A percentile compares a stretch with the other conserved stretches of the same genome.
Evolutionary conservation across 2,888 invertebrate species (phyloP).

Genomic region (Chymomyza amoena): DNA sequence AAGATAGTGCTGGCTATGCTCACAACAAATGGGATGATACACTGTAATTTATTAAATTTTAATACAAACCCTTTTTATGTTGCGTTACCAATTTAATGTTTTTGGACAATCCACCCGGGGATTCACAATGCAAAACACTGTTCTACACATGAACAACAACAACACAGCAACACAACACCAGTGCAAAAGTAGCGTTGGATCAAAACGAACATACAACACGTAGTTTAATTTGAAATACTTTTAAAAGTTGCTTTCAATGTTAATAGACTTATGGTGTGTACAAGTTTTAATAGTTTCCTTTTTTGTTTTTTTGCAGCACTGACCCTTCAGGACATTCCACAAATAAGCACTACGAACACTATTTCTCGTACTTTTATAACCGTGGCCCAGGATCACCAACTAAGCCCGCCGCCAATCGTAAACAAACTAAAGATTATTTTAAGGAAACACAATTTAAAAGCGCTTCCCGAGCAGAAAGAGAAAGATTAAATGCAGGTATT

Average conservation of each 20-base stretch:
- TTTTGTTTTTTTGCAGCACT: slow-evolving; percentile 34
- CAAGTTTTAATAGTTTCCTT: background rate
- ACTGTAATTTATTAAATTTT: slow-evolving; percentile 46
- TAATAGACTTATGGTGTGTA: background rate
- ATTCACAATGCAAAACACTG: background rate
- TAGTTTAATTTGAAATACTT: background rate
- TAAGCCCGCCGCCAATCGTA: slow-evolving; percentile 30
- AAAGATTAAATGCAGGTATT: slow-evolving; percentile 3
- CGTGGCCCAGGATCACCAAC: slow-evolving; percentile 40
- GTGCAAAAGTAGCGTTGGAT: background rate
- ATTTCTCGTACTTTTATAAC: slow-evolving; percentile 72
- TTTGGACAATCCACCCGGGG: background rate
- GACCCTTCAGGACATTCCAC: slow-evolving; percentile 38
- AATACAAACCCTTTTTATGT: background rate
- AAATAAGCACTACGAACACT: slow-evolving; percentile 68
- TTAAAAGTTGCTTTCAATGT: background rate
- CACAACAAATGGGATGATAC: slow-evolving; percentile 46
- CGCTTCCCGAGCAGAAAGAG: slow-evolving; percentile 21
- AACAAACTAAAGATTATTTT: slow-evolving; percentile 59
- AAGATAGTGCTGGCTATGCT: slow-evolving; percentile 34
- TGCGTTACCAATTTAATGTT: background rate
- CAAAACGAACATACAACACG: background rate
- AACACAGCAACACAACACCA: background rate
- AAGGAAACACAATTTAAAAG: slow-evolving; percentile 43
- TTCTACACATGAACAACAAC: background rate